Base-by-base conservation (phyloP, 1,140 invertebrate genomes). In the Littorina saxatilis region DNA sequence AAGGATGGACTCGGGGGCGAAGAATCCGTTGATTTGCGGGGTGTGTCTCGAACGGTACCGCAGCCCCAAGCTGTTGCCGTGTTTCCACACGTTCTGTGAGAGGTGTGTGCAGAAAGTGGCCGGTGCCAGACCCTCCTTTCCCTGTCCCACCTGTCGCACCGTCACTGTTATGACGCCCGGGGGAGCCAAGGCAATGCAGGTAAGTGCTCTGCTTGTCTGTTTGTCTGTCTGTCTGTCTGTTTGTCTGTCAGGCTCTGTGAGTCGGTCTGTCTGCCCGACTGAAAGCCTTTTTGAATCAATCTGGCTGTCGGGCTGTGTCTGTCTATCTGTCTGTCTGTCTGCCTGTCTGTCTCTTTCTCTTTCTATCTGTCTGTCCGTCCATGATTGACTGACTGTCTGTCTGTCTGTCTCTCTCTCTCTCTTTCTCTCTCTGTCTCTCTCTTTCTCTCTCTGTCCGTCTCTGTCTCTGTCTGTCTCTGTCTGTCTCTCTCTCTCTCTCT, bases 41-140 rank as follows among this genome's bases (percentile, higher is more conserved):
- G 29, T 76, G 23, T 76, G 73, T 55, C 50, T 76, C 47, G 73
- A 76, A 50, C n/a, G 47, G 43, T 55, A 50, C 52, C 75, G 37
- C n/a, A 32, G 75, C 29, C 75, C 43, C 37, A 77, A 61, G 32
- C 75, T 77, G 50, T 20, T 77, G 75, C 75, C 75, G 3, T 77
- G 75, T 61, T 61, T 55, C 55, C 75, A 77, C 75, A 77, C 75
- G 50, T 77, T 76, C 47, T 77, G 75, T 39, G 52, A 58, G 32
- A 13, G n/a, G 47, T 58, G 75, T 37, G 39, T 76, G 29, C 47
- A 76, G 47, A n/a, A 11, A 17, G 27, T 76, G 47, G 73, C 73
- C 17, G 47, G 50, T 35, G 20, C 75, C 52, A 9, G 17, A 39
- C 75, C 55, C 32, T 77, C 55, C 55, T 61, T 77, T 32, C 50